Percentiles rank a stretch among this genome's conserved stretches.
Evolutionary conservation across 2,797 vertebrate genomes (phyloP).

Genomic region (Etheostoma nigrum): DNA sequence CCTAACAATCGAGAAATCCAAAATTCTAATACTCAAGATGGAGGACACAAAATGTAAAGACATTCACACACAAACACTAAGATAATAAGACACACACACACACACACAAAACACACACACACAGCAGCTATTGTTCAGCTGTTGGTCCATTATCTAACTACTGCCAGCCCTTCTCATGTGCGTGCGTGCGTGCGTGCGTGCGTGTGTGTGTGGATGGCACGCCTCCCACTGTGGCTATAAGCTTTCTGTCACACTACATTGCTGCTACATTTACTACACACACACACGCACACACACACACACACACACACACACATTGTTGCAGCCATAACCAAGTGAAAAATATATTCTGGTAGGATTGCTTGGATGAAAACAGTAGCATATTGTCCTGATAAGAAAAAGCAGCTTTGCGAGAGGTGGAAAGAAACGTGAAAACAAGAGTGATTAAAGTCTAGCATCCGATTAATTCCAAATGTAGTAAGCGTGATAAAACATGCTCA

Average conservation of each 20-base stretch:
- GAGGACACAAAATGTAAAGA: conserved; percentile 36
- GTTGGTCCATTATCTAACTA: conserved; percentile 64
- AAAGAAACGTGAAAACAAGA: conserved; percentile 32
- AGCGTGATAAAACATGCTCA: too few species aligned
- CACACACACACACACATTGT: conserved; percentile 19
- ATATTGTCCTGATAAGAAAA: conserved; percentile 37
- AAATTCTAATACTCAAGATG: conserved; percentile 28
- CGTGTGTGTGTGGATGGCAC: conserved; percentile 30
- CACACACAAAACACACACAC: conserved; percentile 29
- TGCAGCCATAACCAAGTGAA: conserved; percentile 18
- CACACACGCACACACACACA: conserved; percentile 4
- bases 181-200: conserved; percentile 23
- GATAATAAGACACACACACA: conserved; percentile 34
- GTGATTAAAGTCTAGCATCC: not conserved
- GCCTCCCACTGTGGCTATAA: conserved; percentile 57
- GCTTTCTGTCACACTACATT: conserved; percentile 50
- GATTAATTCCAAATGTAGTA: too few species aligned
- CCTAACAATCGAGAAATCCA: conserved; percentile 42
- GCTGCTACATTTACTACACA: conserved; percentile 37
- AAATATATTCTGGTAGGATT: conserved; percentile 29
- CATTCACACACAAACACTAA: conserved; percentile 1
- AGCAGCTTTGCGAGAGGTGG: conserved; percentile 18
- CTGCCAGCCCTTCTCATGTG: conserved; percentile 43
- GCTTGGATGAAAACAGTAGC: conserved; percentile 43
- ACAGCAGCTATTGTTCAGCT: conserved; percentile 53